phyloP scores from a whole-genome alignment of 2,797 vertebrate species.

The Eulemur mongoz region DNA sequence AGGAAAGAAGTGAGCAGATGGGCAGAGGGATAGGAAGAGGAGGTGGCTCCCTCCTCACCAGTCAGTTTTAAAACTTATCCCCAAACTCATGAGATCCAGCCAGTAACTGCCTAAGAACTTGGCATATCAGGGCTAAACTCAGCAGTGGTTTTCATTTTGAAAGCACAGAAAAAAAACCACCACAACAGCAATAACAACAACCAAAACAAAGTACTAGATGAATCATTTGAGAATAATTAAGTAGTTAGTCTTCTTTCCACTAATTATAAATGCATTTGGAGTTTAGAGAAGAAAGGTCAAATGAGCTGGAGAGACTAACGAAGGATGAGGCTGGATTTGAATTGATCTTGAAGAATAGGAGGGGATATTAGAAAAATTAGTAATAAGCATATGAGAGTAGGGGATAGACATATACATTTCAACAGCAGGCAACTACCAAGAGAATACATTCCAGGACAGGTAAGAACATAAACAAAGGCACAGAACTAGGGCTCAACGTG shows the following conservation, averaged over 20 bases:
- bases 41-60: neutral
- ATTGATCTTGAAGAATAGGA: neutral
- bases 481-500: neutral
- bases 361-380: neutral
- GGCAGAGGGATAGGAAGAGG: neutral
- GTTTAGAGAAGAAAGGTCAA: conserved; percentile 37
- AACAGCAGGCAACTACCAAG: neutral
- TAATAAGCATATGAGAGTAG: neutral
- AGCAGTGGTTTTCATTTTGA: neutral
- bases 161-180: neutral
- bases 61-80: neutral
- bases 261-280: conserved; percentile 31
- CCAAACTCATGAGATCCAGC: neutral
- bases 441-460: neutral
- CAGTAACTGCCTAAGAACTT: conserved; percentile 11
- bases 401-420: neutral
- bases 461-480: neutral
- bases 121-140: neutral
- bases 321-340: neutral
- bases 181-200: neutral
- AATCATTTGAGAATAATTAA: conserved; percentile 48
- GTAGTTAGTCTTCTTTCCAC: neutral
- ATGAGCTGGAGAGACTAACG: neutral
- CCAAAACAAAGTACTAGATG: conserved; percentile 20
- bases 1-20: neutral